A percentile compares a stretch with the other conserved stretches of the same genome.
Conservation (phyloP, 2,113 vertebrate genomes). For the Aspiorhynchus laticeps region DNA sequence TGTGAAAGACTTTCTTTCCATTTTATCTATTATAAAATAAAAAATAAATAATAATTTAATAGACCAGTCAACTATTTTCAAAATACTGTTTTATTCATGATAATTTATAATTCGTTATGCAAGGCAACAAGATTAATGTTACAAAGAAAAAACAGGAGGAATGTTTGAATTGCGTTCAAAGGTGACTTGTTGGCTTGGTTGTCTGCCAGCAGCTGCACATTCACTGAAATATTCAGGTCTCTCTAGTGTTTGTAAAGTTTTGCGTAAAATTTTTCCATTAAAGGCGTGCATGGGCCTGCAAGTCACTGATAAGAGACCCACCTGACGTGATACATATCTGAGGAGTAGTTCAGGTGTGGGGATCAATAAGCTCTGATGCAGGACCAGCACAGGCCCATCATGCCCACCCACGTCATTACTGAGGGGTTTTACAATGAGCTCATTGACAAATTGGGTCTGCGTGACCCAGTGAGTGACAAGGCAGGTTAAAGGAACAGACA, state of each 20-base stretch:
- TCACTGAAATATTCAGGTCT: neutral
- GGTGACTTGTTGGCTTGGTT: constrained; percentile 12
- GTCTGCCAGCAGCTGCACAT: neutral
- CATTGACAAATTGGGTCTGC: constrained; percentile 65
- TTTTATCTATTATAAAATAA: neutral
- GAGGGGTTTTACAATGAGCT: constrained; percentile 59
- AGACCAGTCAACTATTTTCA: neutral
- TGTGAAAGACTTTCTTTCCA: neutral
- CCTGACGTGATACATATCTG: constrained; percentile 72
- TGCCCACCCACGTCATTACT: constrained; percentile 58
- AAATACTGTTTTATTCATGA: neutral
- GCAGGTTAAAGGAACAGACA: constrained; percentile 58
- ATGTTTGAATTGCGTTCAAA: neutral
- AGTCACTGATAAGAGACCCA: constrained; percentile 73
- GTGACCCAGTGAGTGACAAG: constrained; percentile 64
- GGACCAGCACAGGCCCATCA: constrained; percentile 45
- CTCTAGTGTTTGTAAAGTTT: constrained; percentile 20
- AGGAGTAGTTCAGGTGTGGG: constrained; percentile 58
- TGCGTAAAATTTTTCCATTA: constrained; percentile 10
- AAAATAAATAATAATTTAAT: neutral
- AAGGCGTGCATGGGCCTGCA: constrained; percentile 56
- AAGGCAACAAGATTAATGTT: neutral
- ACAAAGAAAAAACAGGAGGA: neutral
- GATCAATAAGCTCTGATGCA: constrained; percentile 74
- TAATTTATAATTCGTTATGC: neutral